Conservation (phyloP, 2,797 vertebrate species). For the Thamnophis elegans region DNA sequence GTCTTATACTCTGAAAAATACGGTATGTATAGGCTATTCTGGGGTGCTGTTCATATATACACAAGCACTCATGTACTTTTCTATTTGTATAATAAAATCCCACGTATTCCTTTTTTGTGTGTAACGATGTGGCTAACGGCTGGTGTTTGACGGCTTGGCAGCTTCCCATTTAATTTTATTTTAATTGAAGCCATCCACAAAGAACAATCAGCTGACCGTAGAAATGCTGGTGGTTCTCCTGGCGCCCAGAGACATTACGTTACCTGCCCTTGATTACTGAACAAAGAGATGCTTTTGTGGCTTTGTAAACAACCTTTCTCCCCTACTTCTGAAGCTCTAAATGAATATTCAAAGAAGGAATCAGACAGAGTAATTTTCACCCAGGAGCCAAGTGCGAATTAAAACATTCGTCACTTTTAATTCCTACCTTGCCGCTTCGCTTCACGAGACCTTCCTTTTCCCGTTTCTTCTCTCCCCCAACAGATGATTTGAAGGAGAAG, state of each 20-base stretch:
- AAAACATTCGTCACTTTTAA: constrained; percentile 2
- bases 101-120: background rate
- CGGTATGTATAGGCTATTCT: background rate
- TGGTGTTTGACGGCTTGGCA: background rate
- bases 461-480: too few relatives aligned
- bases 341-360: constrained; percentile 8
- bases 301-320: background rate
- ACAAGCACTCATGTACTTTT: background rate
- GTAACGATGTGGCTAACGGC: background rate
- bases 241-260: background rate
- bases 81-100: background rate
- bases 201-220: background rate
- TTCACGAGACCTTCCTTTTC: background rate
- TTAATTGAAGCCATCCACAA: background rate
- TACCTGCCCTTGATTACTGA: background rate
- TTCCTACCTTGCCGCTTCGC: background rate
- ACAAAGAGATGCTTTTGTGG: background rate
- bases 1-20: too few relatives aligned
- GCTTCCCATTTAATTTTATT: background rate
- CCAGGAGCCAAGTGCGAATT: constrained; percentile 19
- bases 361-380: constrained; percentile 19
- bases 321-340: background rate
- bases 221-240: background rate
- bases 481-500: background rate
- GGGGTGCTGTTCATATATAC: background rate